Conservation (phyloP, 2,888 invertebrate species). For the Chalcis sispes region DNA sequence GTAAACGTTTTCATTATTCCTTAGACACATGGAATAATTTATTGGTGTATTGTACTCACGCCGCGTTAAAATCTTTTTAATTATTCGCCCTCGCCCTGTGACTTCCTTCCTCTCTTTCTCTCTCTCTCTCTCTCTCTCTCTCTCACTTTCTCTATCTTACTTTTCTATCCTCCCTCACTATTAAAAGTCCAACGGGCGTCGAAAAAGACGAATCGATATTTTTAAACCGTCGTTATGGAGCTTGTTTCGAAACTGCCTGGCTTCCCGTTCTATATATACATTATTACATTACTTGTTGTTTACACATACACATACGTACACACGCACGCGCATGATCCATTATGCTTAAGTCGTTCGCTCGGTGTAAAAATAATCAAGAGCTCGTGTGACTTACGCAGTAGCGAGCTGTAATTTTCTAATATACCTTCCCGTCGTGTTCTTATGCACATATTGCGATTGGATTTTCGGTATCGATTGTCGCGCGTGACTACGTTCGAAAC, state of each 20-base stretch:
- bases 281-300: not conserved
- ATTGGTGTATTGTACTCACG: conserved; percentile 36
- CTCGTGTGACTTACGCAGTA: too few relatives aligned
- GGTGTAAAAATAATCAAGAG: too few relatives aligned
- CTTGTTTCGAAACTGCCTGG: too few relatives aligned
- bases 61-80: conserved; percentile 49
- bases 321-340: not conserved
- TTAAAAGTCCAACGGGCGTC: not conserved
- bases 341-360: conserved; percentile 21
- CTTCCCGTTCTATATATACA: too few relatives aligned
- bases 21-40: conserved; percentile 32
- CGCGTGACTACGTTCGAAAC: not conserved
- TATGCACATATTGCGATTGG: too few relatives aligned
- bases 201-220: conserved; percentile 1
- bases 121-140: not conserved
- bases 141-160: not conserved
- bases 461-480: not conserved
- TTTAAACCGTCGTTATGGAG: too few relatives aligned
- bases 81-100: conserved; percentile 1
- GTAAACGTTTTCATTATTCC: conserved; percentile 43
- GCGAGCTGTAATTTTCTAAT: conserved; percentile 46
- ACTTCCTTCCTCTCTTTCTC: conserved; percentile 1
- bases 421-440: conserved; percentile 42
- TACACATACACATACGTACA: too few relatives aligned
- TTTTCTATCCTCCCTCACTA: not conserved